These are phyloP conservation scores for Phalacrocorax brasilianus DNA, from an alignment of 2,113 vertebrate species.

Conservation along the genomic window DNA sequence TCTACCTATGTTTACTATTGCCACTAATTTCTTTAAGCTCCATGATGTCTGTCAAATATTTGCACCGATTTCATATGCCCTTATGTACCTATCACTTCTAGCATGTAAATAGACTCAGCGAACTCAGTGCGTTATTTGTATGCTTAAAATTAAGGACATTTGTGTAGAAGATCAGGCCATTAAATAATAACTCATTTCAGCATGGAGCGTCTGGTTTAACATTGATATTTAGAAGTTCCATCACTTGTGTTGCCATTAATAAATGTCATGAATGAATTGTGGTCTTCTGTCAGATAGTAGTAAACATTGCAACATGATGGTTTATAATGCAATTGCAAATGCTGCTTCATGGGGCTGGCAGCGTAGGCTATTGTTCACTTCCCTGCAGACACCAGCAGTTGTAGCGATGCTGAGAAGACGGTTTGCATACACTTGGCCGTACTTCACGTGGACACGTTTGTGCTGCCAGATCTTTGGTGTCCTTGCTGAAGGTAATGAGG, in stretches of 20 bases:
- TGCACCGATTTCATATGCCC: background rate
- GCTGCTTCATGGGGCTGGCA: background rate
- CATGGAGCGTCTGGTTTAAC: background rate
- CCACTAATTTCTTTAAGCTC: background rate
- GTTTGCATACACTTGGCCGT: background rate
- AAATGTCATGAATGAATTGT: background rate
- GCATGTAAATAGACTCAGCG: background rate
- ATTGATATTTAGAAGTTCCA: background rate
- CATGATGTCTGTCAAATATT: background rate
- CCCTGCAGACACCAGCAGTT: accelerated
- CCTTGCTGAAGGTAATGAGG: slow-evolving; percentile 23
- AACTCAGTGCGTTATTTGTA: background rate
- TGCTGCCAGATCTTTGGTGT: background rate
- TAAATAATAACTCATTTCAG: background rate
- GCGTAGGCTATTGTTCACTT: accelerated
- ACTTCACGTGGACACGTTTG: background rate
- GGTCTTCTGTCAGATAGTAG: background rate
- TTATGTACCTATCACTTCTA: background rate
- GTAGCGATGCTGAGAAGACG: background rate
- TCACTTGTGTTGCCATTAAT: background rate
- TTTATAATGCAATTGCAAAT: background rate
- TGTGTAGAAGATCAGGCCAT: background rate
- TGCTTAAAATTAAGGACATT: background rate
- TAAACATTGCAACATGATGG: background rate
- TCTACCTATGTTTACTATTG: background rate